Conservation (phyloP, 2,113 vertebrate genomes). For the Laticauda laticaudata region DNA sequence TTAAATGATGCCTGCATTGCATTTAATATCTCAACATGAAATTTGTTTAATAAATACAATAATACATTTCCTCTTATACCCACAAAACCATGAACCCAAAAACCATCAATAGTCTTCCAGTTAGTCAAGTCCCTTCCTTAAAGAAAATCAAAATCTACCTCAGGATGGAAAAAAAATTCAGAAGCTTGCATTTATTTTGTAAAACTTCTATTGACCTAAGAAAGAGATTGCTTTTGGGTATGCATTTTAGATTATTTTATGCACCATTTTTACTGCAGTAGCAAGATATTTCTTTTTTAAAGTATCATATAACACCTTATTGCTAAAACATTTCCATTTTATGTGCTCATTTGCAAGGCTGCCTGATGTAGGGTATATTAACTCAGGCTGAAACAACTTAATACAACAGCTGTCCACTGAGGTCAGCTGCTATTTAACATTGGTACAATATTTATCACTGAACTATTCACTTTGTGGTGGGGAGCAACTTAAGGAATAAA, state of each 20-base stretch:
- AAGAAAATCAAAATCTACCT: background rate
- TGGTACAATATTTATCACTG: background rate
- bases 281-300: background rate
- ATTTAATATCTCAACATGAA: background rate
- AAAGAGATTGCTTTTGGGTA: background rate
- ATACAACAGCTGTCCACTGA: background rate
- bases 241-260: background rate
- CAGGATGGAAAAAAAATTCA: background rate
- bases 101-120: background rate
- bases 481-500: background rate
- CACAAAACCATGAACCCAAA: background rate
- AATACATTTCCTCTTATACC: background rate
- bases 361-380: background rate
- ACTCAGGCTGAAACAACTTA: background rate
- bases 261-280: background rate
- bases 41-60: background rate
- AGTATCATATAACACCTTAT: background rate
- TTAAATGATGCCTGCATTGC: background rate
- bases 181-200: background rate
- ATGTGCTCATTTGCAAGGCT: background rate
- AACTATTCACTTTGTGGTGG: no score
- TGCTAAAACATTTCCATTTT: background rate
- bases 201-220: background rate
- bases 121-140: background rate
- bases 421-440: background rate